A percentile compares a stretch with the other conserved stretches of the same genome.
phyloP scores from a whole-genome alignment of 2,888 invertebrate genomes.

The Xestia ashworthii region DNA sequence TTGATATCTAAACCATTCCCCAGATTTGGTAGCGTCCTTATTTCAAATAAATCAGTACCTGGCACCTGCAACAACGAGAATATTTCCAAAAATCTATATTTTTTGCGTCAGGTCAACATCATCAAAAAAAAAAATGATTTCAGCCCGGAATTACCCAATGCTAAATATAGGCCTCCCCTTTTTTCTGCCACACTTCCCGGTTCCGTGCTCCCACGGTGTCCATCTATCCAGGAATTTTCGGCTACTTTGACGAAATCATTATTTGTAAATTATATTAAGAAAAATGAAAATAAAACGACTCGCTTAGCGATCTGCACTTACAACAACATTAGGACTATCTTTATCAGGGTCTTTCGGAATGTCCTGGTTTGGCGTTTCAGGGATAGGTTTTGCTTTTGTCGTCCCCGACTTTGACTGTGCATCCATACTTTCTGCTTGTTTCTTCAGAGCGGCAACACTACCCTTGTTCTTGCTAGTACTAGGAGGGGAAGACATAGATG shows the following conservation, averaged over 20 bases:
- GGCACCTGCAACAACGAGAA: conserved; percentile 89
- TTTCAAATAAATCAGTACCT: conserved; percentile 93
- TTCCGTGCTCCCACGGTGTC: neutral
- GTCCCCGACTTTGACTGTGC: conserved; percentile 73
- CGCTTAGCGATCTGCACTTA: conserved; percentile 68
- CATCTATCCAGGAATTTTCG: neutral
- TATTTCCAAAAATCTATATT: neutral
- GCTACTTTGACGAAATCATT: neutral
- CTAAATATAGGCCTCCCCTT: neutral
- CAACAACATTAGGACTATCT: conserved; percentile 82
- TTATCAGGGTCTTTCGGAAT: conserved; percentile 85
- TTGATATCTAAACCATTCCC: conserved; percentile 87
- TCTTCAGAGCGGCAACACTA: conserved; percentile 73
- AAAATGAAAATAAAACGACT: neutral
- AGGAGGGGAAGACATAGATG: conserved; percentile 66
- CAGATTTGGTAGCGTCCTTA: conserved; percentile 89
- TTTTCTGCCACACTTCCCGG: neutral
- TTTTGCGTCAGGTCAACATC: no score
- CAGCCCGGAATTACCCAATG: neutral
- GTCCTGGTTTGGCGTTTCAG: conserved; percentile 71
- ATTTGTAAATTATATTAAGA: no score
- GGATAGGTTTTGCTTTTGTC: conserved; percentile 82
- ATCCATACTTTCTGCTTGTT: conserved; percentile 70
- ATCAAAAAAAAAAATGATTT: neutral
- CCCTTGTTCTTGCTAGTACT: conserved; percentile 65